These are phyloP conservation scores for Synchiropus splendidus DNA, from an alignment of 2,113 vertebrate genomes.

Conservation along the genomic window DNA sequence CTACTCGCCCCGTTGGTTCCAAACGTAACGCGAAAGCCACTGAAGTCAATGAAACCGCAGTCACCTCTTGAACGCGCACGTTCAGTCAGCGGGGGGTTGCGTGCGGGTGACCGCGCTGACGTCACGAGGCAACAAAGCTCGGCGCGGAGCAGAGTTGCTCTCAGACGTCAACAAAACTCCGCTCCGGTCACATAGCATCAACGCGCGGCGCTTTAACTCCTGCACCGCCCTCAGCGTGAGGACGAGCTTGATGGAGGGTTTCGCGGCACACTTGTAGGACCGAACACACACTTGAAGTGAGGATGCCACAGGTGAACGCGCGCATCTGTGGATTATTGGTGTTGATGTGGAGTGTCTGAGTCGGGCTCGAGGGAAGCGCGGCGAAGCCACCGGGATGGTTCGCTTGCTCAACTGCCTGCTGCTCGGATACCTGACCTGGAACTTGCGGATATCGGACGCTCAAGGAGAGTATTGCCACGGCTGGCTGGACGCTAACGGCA, in stretches of 20 bases:
- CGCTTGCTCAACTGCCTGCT: conserved; percentile 71
- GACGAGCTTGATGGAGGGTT: background rate
- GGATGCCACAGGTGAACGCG: conserved; percentile 27
- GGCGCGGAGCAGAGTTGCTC: too few relatives aligned
- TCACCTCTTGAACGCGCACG: conserved; percentile 44
- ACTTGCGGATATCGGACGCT: conserved; percentile 68
- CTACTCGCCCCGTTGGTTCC: too few relatives aligned
- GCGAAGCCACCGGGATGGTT: conserved; percentile 56
- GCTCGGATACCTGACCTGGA: conserved; percentile 72
- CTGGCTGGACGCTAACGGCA: conserved; percentile 82
- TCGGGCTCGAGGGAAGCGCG: conserved; percentile 8
- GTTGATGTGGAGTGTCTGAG: conserved; percentile 15
- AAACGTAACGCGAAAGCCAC: too few relatives aligned
- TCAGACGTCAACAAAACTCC: too few relatives aligned
- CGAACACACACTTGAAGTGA: background rate
- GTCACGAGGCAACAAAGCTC: conserved; percentile 36
- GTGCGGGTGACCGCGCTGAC: conserved; percentile 27
- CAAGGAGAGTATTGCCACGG: conserved; percentile 91
- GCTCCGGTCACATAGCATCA: background rate
- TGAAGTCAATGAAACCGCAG: too few relatives aligned
- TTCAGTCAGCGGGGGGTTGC: conserved; percentile 7
- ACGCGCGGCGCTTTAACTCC: conserved; percentile 16
- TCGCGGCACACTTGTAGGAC: too few relatives aligned
- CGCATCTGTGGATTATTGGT: background rate
- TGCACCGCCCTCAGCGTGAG: conserved; percentile 1